These are phyloP conservation scores for Charaxes varanes DNA, from an alignment of 1,140 invertebrate genomes.

Conservation along the genomic window DNA sequence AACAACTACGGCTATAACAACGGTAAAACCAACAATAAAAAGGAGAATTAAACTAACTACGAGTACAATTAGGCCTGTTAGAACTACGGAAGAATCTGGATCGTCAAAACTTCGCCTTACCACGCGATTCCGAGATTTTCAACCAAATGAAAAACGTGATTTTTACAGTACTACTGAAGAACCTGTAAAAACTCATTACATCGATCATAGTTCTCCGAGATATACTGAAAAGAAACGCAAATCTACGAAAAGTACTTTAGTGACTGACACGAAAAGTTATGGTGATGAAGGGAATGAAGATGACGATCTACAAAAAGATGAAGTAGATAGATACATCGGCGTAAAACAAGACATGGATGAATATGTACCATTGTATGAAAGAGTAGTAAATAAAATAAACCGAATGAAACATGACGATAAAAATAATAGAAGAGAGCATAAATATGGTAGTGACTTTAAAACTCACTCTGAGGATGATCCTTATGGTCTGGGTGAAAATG, in stretches of 20 bases:
- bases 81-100: conserved; percentile 22
- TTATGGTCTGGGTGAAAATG: conserved; percentile 15
- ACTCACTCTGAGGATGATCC: conserved; percentile 16
- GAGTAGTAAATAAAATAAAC: conserved; percentile 25
- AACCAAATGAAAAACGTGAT: conserved; percentile 16
- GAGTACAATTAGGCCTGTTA: conserved; percentile 18
- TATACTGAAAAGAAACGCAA: conserved; percentile 62
- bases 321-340: conserved; percentile 56
- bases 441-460: conserved; percentile 11
- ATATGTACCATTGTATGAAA: conserved; percentile 56
- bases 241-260: conserved; percentile 47
- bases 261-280: conserved; percentile 58
- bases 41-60: conserved; percentile 29
- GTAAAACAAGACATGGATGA: conserved; percentile 52
- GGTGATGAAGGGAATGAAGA: conserved; percentile 42
- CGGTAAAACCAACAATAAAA: conserved; percentile 19
- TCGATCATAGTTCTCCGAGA: conserved; percentile 30
- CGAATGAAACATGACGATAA: conserved; percentile 4
- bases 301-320: conserved; percentile 50
- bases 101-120: conserved; percentile 32
- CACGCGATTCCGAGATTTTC: conserved; percentile 36
- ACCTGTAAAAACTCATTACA: conserved; percentile 1
- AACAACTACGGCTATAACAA: conserved; percentile 19
- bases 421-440: conserved; percentile 17
- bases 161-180: conserved; percentile 6